Base-by-base conservation (phyloP, 2,797 vertebrate genomes). In the Streptopelia turtur region DNA sequence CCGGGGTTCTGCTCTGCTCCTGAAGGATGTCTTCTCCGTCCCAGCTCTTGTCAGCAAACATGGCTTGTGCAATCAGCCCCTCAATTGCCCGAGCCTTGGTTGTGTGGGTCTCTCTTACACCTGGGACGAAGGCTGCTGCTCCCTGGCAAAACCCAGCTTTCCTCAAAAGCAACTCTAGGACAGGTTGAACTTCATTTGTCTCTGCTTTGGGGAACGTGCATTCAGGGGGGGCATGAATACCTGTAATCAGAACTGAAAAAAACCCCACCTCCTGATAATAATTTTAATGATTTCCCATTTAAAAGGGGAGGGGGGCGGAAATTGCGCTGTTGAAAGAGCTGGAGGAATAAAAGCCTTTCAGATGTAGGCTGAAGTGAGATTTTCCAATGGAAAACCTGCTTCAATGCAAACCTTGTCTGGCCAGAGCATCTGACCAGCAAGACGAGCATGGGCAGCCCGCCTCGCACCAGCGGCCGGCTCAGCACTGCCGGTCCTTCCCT, bases 301-400 rank as follows among this genome's bases (percentile, higher is more conserved):
- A 9, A 74, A 91, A 37, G 16, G 6, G 9, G 15, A 27, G 24
- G 24, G 24, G 24, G 13, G 15, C 3, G 21, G 27, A 52, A 50
- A 35, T 33, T 21, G 4, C 3, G 1, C 37, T 7, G 25, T 45
- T 75, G 74, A 86, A 90, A 94, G 83, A 79, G 70, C 59, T 47
- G 18, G 35, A 57, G 80, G 14, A 90, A 65, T 68, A 82, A 90
- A 94, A 93, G 7, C 63, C 66, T 69, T 82, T 45, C 47, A 88
- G 86, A 93, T 24, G 52, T 69, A 68, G 61, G 37, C 70, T 90
- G 81, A 72, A 93, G 83, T 65, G 81, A 83, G 96, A 90, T 92
- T 95, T 96, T 92, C 91, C 87, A 59, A 79, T 87, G 90, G 89
- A 94, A 93, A 95, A 95, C 65, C 37, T 1, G 23, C 91, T 84